Evolutionary conservation across 2,888 invertebrate genomes (phyloP), one percentile per base, ranked within the genome.

Genomic region (Helleia helle): DNA sequence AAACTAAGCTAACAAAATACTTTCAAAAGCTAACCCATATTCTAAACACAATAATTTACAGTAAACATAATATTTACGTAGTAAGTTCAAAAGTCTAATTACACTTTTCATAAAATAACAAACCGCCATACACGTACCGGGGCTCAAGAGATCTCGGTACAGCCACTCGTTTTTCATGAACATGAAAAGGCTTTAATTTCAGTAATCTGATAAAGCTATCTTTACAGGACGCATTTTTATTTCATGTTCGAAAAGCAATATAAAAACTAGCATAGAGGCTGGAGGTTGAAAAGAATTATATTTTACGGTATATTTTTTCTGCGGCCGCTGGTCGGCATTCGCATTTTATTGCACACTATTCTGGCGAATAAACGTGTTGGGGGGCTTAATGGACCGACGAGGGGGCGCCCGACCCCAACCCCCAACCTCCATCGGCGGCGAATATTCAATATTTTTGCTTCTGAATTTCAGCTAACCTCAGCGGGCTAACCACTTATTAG

Each of bases 271-370:
- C 8, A 22, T 22, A 43, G 12, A 26, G 31, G 13, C 51, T 31
- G 30, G 25, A 24, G 31, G 60, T 65, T 64, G 61, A 70, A 65
- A 72, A 70, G 71, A 73, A 70, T 71, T 59, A 65, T 60, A 73
- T 73, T 76, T 74, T 68, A 59, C 64, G 69, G 63, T 65, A 65
- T 73, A 72, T 77, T 79, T 79, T 77, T 77, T 75, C 68, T 65
- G 70, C 62, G 72, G 70, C 66, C 64, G 62, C 56, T 65, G 70
- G 68, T 64, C 70, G 65, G 60, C 61, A 64, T 63, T 71, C 69
- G 68, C 71, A 66, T 79, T 81, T 80, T 80, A 81, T 79, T 80
- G 76, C 81, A 64, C 74, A 75, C 81, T 79, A 81, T 79, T 73
- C 77, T 74, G 68, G 64, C 66, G 72, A 74, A 80, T 80, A 80